Evolutionary conservation across 2,797 vertebrate genomes (phyloP), one percentile per base, ranked within the genome.

Genomic region (Urophycis tenuis): DNA sequence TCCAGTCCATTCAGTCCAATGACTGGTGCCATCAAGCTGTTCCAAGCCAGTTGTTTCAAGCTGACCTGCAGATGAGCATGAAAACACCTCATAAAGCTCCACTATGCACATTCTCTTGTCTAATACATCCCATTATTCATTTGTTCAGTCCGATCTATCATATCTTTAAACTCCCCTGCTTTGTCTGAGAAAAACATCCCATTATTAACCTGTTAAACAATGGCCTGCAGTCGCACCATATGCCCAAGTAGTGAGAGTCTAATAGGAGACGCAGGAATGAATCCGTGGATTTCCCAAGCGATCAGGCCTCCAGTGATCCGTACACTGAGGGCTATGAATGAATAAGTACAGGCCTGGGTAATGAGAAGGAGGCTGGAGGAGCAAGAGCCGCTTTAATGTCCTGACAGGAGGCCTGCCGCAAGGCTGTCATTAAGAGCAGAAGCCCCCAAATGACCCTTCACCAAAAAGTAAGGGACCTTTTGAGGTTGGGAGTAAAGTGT

Each of bases 281-380:
- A 5, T 34, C 4, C 15, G 32, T 3, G 25, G 25, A 1, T n/a
- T n/a, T 29, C n/a, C 60, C n/a, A 29, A 12, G 22, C 31, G 5
- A 31, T 29, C 60, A 29, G 60, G 29, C n/a, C 60, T 67, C n/a
- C 25, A 29, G 60, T 25, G 60, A 67, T 67, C 60, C 60, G 25
- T 67, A 67, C n/a, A 25, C 29, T 17, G 60, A 67, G 79, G 80
- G 79, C 81, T 87, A 76, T 81, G 80, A 84, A 74, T 78, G 34
- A 77, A 31, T 75, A 39, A 67, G 84, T 86, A 87, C 83, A 88
- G 78, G 77, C 30, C 32, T 7, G 74, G 82, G 72, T 80, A 84
- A 84, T 87, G 87, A 87, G 77, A 81, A 83, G 75, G 74, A 25
- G 25, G 49, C 76, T 11, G 45, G 25, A 76, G 32, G 32, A 31